These are phyloP conservation scores for Tenrec ecaudatus DNA, from an alignment of 2,113 vertebrate species.

Conservation along the genomic window DNA sequence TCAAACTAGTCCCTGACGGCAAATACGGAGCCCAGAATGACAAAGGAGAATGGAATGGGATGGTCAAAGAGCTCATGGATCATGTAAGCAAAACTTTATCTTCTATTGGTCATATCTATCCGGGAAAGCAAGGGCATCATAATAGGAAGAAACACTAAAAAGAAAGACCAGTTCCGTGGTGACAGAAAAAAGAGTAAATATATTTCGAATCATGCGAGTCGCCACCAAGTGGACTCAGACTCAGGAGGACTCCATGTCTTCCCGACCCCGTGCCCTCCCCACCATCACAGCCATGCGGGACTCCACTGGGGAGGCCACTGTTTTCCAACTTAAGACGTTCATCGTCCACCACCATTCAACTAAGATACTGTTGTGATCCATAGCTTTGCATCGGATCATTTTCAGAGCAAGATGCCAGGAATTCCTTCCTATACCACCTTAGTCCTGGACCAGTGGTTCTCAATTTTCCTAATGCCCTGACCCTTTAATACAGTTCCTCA, in stretches of 20 bases:
- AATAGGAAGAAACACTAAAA: background rate
- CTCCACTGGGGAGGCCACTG: background rate
- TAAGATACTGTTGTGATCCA: background rate
- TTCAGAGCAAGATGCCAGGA: background rate
- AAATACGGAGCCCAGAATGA: slow-evolving; percentile 99
- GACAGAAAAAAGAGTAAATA: background rate
- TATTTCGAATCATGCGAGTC: background rate
- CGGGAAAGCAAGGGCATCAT: background rate
- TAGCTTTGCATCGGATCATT: background rate
- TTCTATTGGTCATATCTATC: background rate
- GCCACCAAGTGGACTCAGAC: background rate
- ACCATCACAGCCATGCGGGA: background rate
- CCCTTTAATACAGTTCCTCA: too few relatives aligned
- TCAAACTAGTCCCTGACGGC: slow-evolving; percentile 97
- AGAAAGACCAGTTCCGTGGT: background rate
- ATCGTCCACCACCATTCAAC: background rate
- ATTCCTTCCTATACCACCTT: background rate
- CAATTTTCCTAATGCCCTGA: too few relatives aligned
- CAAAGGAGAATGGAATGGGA: slow-evolving; percentile 99
- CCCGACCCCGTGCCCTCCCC: background rate
- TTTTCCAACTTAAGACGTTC: background rate
- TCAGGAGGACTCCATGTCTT: background rate
- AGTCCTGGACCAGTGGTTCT: background rate
- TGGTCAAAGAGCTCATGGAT: slow-evolving; percentile 99
- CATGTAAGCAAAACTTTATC: slow-evolving; percentile 89